Evolutionary conservation across 2,113 vertebrate genomes (phyloP), one percentile per base, ranked within the genome.

Genomic region (Festucalex cinctus): DNA sequence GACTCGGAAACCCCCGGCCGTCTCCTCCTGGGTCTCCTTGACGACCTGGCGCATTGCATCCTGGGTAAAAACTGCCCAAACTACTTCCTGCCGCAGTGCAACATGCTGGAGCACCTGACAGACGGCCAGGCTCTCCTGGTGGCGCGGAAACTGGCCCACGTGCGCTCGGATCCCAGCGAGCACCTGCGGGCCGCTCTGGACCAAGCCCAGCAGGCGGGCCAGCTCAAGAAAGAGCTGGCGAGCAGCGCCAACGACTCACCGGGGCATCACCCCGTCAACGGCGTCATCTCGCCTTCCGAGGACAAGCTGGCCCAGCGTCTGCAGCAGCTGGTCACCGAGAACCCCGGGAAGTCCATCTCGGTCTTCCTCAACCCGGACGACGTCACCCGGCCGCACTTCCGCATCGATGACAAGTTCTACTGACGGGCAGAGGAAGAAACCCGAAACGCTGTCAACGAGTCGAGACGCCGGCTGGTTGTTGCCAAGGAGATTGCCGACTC

Each of bases 321-420:
- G 6, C 92, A 93, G 83, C 92, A 93, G 83, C 87, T 93, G 74
- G 92, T 93, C n/a, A 93, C 92, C 0, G 92, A 93, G 78, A 93
- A 93, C 76, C 92, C 91, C 0, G 92, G 92, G 54, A 93, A 93
- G 72, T 93, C 92, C 66, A 93, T 93, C 77, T 93, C 92, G 0
- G 92, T 93, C 73, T 93, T 93, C 84, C 92, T 93, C 44, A 93
- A 93, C 83, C 92, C 92, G 0, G 92, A 93, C 17, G 92, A 93
- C 2, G 92, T 93, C 73, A 91, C 87, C 26, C 73, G 91, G 70
- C 92, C 92, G 0, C 92, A 93, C 77, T 93, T 93, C 75, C 91
- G 92, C 75, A 93, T 93, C 48, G 92, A 93, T 0, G 92, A 93
- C 77, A 93, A 93, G 78, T 93, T 93, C 74, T 93, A 91, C 85